A percentile compares a stretch with the other conserved stretches of the same genome.
phyloP scores from a whole-genome alignment of 2,888 invertebrate species.

The Chaetogeoica ovagalla region DNA sequence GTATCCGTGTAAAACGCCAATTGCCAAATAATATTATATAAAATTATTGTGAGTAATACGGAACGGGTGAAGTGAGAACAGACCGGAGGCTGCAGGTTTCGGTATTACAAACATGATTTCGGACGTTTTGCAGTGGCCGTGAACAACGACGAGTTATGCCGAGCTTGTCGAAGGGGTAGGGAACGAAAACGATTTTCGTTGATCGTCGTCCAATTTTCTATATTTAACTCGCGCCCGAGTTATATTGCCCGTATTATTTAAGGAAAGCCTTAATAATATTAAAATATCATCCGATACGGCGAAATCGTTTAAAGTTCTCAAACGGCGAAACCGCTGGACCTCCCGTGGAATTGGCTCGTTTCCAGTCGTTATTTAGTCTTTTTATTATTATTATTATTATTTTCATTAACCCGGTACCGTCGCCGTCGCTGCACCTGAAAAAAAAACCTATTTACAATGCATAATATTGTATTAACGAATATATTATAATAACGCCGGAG shows the following conservation, averaged over 20 bases:
- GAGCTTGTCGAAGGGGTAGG: neutral
- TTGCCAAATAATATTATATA: neutral
- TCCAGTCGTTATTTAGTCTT: too few species aligned
- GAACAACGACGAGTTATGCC: neutral
- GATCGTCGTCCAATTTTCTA: conserved; percentile 44
- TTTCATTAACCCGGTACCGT: too few species aligned
- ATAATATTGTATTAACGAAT: too few species aligned
- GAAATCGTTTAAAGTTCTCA: neutral
- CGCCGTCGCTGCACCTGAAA: too few species aligned
- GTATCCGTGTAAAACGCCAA: too few species aligned
- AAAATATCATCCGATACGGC: neutral
- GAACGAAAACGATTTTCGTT: neutral
- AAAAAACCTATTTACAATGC: too few species aligned
- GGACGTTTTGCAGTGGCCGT: conserved; percentile 5
- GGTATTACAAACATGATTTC: conserved; percentile 14
- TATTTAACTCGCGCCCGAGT: conserved; percentile 12
- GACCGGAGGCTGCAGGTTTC: neutral
- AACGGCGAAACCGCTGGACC: too few species aligned
- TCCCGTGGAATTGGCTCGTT: neutral
- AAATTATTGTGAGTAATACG: neutral
- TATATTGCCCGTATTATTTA: neutral
- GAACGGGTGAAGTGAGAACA: neutral
- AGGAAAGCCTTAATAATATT: neutral
- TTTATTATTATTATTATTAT: too few species aligned
- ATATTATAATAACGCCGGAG: too few species aligned